Evolutionary conservation across 2,888 invertebrate genomes (phyloP).

Genomic region (Apamea epomidion): DNA sequence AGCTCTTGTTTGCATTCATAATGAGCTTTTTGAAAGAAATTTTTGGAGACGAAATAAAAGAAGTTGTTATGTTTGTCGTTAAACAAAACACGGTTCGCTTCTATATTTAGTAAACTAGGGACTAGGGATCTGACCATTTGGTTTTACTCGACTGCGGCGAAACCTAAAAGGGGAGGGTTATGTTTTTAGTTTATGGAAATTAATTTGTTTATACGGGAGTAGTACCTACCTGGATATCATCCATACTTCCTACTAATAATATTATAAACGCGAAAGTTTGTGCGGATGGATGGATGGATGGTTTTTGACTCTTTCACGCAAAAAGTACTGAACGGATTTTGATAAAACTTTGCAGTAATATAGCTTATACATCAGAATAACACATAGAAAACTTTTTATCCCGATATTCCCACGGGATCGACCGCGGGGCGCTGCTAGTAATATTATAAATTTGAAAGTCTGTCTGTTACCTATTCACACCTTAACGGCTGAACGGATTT

Average conservation of each 20-base stretch:
- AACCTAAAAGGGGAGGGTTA: background rate
- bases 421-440: too few species aligned
- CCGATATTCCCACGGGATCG: too few species aligned
- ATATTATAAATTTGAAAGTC: background rate
- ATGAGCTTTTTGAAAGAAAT: conserved; percentile 62
- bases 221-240: background rate
- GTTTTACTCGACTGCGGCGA: background rate
- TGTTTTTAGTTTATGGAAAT: background rate
- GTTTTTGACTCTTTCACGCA: too few species aligned
- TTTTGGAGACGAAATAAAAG: conserved; percentile 28
- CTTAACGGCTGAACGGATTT: background rate
- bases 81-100: conserved; percentile 23
- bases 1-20: conserved; percentile 54
- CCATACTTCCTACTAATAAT: background rate
- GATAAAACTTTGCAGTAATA: too few species aligned
- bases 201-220: background rate
- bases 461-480: background rate
- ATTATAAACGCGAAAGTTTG: background rate
- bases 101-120: background rate
- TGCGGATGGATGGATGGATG: too few species aligned
- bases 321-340: too few species aligned
- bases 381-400: too few species aligned
- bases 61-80: conserved; percentile 33
- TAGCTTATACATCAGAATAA: too few species aligned
- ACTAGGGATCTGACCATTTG: background rate